Percentiles rank a stretch among this genome's conserved stretches.
These are phyloP conservation scores for Blera fallax DNA, from an alignment of 2,888 invertebrate genomes.

Conservation along the genomic window DNA sequence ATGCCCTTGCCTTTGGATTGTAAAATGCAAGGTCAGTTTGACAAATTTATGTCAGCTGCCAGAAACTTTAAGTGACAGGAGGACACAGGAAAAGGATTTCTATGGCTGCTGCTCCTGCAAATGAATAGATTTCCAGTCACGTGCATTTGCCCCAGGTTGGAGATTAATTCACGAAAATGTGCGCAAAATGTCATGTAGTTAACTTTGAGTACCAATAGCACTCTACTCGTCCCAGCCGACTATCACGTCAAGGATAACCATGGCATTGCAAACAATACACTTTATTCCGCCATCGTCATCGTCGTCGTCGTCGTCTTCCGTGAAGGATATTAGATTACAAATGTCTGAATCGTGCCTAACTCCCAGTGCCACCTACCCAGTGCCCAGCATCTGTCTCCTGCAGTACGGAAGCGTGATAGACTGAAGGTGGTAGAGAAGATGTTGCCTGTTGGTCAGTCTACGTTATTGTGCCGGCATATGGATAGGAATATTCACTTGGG, in stretches of 20 bases:
- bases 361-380: conserved; percentile 39
- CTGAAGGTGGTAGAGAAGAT: conserved; percentile 44
- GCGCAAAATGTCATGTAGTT: conserved; percentile 45
- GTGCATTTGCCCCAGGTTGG: conserved; percentile 44
- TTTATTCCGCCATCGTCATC: conserved; percentile 56
- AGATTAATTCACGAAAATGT: conserved; percentile 47
- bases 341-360: conserved; percentile 63
- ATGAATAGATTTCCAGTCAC: conserved; percentile 52
- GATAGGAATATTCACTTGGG: conserved; percentile 59
- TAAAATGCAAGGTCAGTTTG: conserved; percentile 45
- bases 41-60: conserved; percentile 60
- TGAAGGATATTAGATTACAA: conserved; percentile 70
- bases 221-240: conserved; percentile 23
- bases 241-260: conserved; percentile 40
- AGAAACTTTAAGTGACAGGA: conserved; percentile 40
- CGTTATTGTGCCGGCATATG: conserved; percentile 41
- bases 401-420: conserved; percentile 42
- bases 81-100: conserved; percentile 20
- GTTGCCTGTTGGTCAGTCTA: conserved; percentile 59
- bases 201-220: conserved; percentile 47
- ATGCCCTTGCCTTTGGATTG: background rate
- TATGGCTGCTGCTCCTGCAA: background rate
- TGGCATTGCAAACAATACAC: conserved; percentile 56
- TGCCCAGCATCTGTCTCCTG: conserved; percentile 46
- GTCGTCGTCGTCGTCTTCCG: conserved; percentile 38